Evolutionary conservation across 2,113 vertebrate species (phyloP).

Genomic region (Nesospiza acunhae): DNA sequence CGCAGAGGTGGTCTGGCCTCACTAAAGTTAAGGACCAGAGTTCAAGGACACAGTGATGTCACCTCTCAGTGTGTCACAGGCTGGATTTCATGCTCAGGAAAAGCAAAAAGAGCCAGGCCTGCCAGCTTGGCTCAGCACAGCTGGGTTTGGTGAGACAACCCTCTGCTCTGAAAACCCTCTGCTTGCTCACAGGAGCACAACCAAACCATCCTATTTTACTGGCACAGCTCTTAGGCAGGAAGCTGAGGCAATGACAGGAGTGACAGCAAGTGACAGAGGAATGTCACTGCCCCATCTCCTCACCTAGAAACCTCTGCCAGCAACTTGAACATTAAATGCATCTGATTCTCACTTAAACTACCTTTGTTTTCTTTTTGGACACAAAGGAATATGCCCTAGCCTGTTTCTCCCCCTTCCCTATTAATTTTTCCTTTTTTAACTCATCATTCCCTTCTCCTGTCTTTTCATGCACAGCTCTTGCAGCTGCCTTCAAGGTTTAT

Average conservation of each 20-base stretch:
- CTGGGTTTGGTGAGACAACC: fast-evolving
- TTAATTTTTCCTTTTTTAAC: neutral
- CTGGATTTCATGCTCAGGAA: neutral
- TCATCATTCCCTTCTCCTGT: neutral
- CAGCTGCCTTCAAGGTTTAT: conserved; percentile 14
- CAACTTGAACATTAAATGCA: neutral
- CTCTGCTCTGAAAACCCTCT: neutral
- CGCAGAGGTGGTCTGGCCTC: neutral
- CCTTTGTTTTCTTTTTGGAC: neutral
- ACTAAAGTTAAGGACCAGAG: neutral
- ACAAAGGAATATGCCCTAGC: neutral
- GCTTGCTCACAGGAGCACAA: neutral
- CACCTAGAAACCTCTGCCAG: neutral
- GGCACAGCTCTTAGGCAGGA: neutral
- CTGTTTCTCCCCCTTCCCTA: neutral
- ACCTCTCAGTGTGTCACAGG: neutral
- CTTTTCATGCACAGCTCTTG: neutral
- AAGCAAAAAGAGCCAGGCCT: neutral
- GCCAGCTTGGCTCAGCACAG: neutral
- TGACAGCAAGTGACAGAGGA: neutral
- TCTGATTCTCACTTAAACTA: neutral
- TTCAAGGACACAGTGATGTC: neutral
- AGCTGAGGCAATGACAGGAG: neutral
- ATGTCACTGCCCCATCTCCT: neutral
- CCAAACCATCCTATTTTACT: neutral